Evolutionary conservation across 2,888 invertebrate genomes (phyloP), one percentile per base, ranked within the genome.

Genomic region (Mesodorylaimus sp.): DNA sequence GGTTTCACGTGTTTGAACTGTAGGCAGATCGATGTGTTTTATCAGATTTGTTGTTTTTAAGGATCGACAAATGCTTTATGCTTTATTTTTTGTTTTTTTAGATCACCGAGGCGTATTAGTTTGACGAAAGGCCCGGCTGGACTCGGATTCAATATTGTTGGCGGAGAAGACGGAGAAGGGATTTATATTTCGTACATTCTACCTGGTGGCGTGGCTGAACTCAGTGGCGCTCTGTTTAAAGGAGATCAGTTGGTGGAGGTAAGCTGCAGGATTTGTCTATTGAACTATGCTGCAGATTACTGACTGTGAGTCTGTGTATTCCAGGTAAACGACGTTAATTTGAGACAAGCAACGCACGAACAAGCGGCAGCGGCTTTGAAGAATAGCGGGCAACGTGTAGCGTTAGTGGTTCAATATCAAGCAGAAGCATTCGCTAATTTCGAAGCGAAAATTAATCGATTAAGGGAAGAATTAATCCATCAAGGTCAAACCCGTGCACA

Each of bases 71-170:
- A n/a, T n/a, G n/a, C n/a, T n/a, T n/a, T n/a, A n/a, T n/a, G n/a
- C n/a, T n/a, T n/a, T n/a, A n/a, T n/a, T n/a, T n/a, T n/a, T n/a
- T n/a, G n/a, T n/a, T n/a, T n/a, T 48, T 48, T n/a, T 70, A 79
- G 83, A 67, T 82, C 83, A 63, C 77, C 80, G 50, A 78, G 91
- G 58, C 83, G 83, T 48, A 83, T 93, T 39, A 77, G 81, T 28
- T 75, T 95, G 56, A 81, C 82, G 67, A 91, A 91, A 70, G 88
- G 89, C 25, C 73, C 76, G 7, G 79, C 81, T 54, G 93, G 95
- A n/a, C 77, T 97, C 54, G 95, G 97, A 52, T 89, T 91, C 73
- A 97, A 97, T 71, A 97, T 97, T 59, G 95, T 97, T 21, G 97
- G 97, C 43, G 97, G 97, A n/a, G 97, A 97, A 70, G 91, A 95